Conservation (phyloP, 2,113 vertebrate species). For the Pterocles gutturalis region DNA sequence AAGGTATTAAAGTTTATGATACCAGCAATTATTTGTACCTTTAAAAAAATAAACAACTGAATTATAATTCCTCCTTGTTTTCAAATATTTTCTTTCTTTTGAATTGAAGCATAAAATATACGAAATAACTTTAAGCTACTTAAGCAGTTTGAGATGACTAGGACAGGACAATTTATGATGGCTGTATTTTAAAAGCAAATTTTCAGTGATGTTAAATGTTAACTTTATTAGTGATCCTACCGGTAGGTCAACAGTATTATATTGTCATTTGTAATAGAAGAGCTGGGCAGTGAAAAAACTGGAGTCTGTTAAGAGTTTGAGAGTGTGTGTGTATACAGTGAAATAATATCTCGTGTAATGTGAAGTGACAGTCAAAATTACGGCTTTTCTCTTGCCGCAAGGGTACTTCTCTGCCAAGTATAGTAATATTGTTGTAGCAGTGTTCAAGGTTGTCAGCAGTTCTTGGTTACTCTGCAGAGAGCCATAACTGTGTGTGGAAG, state of each 20-base stretch:
- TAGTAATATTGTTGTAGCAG: constrained; percentile 88
- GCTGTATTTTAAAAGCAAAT: constrained; percentile 35
- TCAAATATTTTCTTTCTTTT: background rate
- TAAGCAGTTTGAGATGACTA: background rate
- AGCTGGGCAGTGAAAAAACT: constrained; percentile 75
- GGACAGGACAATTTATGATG: constrained; percentile 41
- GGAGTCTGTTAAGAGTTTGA: constrained; percentile 84
- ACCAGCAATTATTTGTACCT: background rate
- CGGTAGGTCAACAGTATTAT: constrained; percentile 67
- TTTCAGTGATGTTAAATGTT: constrained; percentile 68
- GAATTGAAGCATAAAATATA: background rate
- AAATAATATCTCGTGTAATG: constrained; percentile 89
- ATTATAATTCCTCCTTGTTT: background rate
- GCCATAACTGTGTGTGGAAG: constrained; percentile 86
- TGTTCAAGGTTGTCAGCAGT: constrained; percentile 90
- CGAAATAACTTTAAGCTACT: background rate
- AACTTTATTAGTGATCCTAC: constrained; percentile 58
- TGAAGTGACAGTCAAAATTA: constrained; percentile 92
- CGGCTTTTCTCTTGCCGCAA: constrained; percentile 86
- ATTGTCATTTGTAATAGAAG: constrained; percentile 81
- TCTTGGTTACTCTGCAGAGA: constrained; percentile 88
- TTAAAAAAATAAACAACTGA: background rate
- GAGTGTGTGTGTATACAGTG: constrained; percentile 80
- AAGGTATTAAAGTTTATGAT: background rate
- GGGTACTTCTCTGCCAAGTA: constrained; percentile 86